Evolutionary conservation across 2,113 vertebrate species (phyloP), one percentile per base, ranked within the genome.

Genomic region (Labeo catla): DNA sequence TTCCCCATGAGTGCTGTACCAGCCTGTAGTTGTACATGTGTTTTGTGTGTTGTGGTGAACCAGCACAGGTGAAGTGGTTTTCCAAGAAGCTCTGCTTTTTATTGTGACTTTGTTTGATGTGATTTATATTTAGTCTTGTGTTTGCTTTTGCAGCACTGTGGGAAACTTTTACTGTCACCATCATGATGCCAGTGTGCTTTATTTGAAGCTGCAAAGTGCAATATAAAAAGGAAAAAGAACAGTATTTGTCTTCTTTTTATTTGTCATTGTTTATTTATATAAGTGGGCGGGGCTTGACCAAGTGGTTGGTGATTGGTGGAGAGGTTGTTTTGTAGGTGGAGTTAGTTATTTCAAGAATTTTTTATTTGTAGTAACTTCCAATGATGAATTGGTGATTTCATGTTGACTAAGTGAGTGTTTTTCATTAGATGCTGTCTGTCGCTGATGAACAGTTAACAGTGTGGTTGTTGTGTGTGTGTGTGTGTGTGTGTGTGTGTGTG

Each of bases 401-500:
- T 49, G 72, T 49, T 23, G 72, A 74, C 21, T 49, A 23, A 74
- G 21, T n/a, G 45, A 23, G 21, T 49, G 72, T 49, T 74, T 49
- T 74, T 74, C 43, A 74, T 49, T 23, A 49, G 72, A 49, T 23
- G 6, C 45, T 74, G 43, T 16, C 39, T 74, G 72, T 49, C 6
- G 11, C 72, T 74, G 21, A 74, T 6, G 21, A 9, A 47, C 5
- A 43, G 5, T 47, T 74, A 74, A 23, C 11, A 2, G 9, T 73
- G 39, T 45, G 73, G 39, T 57, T 86, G 84, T n/a, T 15, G 61
- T 47, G 47, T 52, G 63, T 61, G 80, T 16, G 59, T 57, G 84
- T 52, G 74, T 78, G 84, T 16, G 61, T 89, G 85, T 86, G 87
- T 88, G 86, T 89, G 89, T 87, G 87, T 89, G 83, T 61, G 54